Evolutionary conservation across 2,797 vertebrate genomes (phyloP), one percentile per base, ranked within the genome.

Genomic region (Tauraco hartlaubi): DNA sequence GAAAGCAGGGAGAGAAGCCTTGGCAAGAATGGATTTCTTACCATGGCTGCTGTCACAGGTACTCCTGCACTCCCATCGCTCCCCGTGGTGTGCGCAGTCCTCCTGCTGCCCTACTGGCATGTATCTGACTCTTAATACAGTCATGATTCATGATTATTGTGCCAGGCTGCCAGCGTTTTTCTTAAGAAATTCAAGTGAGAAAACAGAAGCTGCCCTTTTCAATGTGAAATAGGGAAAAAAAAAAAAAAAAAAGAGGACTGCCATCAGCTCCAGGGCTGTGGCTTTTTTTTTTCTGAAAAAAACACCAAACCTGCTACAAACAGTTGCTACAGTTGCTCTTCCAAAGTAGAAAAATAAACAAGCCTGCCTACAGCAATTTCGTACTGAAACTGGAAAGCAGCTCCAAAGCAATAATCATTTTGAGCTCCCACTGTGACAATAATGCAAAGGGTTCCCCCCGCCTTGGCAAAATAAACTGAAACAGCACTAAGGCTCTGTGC

Each of bases 61-160:
- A 28, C 35, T 68, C 18, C 64, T 14, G 54, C 0, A 7, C 59
- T 54, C 33, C 59, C 66, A 14, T 18, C 0, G 5, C 61, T 67
- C 21, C 31, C 37, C 6, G 1, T 2, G 2, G 43, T 1, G 4
- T 2, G 23, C 18, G 1, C 25, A 31, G 25, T 21, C 28, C 43
- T 76, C 26, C 52, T 41, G 37, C 59, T 80, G 52, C 54, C 46
- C 33, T 12, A 5, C 52, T 21, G 12, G 37, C 31, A 22, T 1
- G 2, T 12, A 25, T 11, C 12, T 59, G 41, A 41, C 64, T 88
- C 76, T 64, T 51, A 12, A 4, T 43, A 14, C 37, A 43, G 43
- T 31, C 48, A 44, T 3, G 3, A 31, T 35, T 35, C 72, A 68
- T 14, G 64, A 33, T 20, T 18, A 2, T 21, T 78, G 52, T 49